phyloP scores from a whole-genome alignment of 2,888 invertebrate species.

The Nymphalis urticae region DNA sequence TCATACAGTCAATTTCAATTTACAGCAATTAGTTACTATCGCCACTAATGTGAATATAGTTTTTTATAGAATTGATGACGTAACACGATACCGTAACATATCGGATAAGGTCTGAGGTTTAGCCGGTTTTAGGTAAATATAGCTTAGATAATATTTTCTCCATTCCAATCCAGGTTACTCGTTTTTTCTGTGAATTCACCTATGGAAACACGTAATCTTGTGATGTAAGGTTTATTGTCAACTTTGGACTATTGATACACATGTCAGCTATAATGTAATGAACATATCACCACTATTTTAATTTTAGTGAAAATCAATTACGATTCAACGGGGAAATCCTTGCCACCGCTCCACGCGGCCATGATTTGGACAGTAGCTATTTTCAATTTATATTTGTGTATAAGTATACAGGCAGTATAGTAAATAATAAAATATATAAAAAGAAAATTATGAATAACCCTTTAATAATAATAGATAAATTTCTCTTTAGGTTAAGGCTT shows the following conservation, averaged over 20 bases:
- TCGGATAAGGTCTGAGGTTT: constrained; percentile 5
- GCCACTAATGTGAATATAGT: background rate
- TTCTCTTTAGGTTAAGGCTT: no score
- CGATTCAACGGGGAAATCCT: no score
- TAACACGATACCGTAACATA: constrained; percentile 6
- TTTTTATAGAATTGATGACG: constrained; percentile 3
- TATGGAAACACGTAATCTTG: background rate
- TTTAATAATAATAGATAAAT: no score
- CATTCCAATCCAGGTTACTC: constrained; percentile 2
- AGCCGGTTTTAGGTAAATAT: constrained; percentile 4
- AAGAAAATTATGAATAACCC: no score
- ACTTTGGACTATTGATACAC: background rate
- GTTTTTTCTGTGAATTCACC: background rate
- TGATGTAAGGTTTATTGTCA: background rate
- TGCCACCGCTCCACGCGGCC: no score
- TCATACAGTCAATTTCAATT: background rate
- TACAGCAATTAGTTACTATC: background rate
- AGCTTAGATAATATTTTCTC: constrained; percentile 14
- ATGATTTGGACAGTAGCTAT: no score
- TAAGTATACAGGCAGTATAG: no score
- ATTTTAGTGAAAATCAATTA: no score
- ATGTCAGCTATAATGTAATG: no score
- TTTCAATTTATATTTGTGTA: no score
- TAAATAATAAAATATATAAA: no score
- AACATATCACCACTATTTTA: no score